Conservation (phyloP, 2,888 invertebrate species). For the Glyphotaelius pellucidus region DNA sequence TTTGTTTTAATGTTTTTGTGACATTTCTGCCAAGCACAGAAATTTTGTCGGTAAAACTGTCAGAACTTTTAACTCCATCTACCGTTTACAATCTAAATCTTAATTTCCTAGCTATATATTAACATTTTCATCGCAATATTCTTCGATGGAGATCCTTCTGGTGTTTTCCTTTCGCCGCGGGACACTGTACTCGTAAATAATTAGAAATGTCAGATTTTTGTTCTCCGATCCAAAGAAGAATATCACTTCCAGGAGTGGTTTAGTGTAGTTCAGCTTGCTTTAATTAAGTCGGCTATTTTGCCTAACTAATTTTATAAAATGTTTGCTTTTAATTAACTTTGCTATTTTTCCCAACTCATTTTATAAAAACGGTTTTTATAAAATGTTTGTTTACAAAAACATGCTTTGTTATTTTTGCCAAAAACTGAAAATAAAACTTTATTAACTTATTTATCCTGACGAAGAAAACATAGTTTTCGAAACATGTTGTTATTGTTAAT, state of each 20-base stretch:
- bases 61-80: background rate
- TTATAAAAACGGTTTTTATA: background rate
- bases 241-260: background rate
- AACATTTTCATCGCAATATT: background rate
- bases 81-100: slow-evolving; percentile 5
- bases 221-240: background rate
- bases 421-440: no score
- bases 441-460: no score
- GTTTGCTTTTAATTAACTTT: no score
- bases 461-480: no score
- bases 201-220: no score
- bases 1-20: background rate
- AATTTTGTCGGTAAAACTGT: background rate
- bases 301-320: no score
- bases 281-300: background rate
- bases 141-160: background rate
- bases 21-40: background rate
- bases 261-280: background rate
- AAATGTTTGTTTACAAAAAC: no score
- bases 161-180: background rate
- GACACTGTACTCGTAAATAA: background rate
- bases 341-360: no score
- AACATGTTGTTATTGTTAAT: no score
- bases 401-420: no score
- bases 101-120: background rate